Evolutionary conservation across 2,888 invertebrate species (phyloP).

Genomic region (Fragum fragum): DNA sequence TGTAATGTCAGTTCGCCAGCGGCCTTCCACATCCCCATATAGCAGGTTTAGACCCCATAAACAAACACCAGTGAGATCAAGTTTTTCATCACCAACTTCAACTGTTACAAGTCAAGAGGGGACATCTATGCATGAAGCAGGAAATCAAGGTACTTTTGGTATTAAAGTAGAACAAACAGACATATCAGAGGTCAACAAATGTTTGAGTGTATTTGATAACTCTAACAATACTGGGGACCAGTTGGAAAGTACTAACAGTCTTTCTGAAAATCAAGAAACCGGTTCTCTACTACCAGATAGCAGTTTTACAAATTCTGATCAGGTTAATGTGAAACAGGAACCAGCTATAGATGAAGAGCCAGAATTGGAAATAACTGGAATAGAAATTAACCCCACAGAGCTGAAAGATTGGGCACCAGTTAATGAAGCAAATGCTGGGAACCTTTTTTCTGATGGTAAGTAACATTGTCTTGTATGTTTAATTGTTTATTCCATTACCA

Average conservation of each 20-base stretch:
- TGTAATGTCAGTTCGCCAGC: background rate
- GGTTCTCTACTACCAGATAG: background rate
- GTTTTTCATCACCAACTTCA: no score
- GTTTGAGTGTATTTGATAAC: background rate
- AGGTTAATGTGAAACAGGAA: constrained; percentile 4
- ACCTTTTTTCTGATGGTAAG: background rate
- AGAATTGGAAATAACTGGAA: constrained; percentile 11
- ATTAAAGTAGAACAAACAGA: background rate
- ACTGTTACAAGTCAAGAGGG: no score
- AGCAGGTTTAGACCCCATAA: background rate
- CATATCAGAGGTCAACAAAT: background rate
- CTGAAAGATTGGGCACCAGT: background rate
- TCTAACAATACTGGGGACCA: background rate
- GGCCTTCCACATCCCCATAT: background rate
- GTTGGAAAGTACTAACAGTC: background rate
- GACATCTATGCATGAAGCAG: background rate
- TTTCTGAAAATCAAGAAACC: background rate
- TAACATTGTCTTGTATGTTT: background rate
- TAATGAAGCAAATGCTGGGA: background rate
- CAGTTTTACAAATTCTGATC: background rate
- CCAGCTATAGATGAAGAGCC: constrained; percentile 13
- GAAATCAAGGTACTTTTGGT: background rate
- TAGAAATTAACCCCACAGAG: background rate
- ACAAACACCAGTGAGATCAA: no score
- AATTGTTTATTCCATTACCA: no score